Base-by-base conservation (phyloP, 2,797 vertebrate species). In the Argya squamiceps region DNA sequence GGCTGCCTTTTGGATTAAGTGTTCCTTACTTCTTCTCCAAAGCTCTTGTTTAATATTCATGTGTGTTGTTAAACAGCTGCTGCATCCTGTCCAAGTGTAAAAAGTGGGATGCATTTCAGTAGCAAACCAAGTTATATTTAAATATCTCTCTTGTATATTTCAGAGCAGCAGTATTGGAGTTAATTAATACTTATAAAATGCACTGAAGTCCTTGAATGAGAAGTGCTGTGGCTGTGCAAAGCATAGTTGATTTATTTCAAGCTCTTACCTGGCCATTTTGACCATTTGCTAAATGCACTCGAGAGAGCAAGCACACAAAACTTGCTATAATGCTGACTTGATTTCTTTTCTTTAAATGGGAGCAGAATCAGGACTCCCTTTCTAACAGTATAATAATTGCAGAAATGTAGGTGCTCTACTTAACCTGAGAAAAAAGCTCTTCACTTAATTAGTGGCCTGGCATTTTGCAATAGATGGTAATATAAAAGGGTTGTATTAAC, bases 21-120 rank as follows among this genome's bases (percentile, higher is more conserved):
- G 65, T 93, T 92, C 91, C 58, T 85, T 91, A 49, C 29, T 93
- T 67, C 55, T 86, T 86, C 79, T 91, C 50, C 75, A 55, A 71
- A 91, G 50, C 26, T 53, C 71, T 83, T 75, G 34, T 88, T 97
- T 94, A 96, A 86, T 96, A 91, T 95, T 95, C 70, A 92, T 49
- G 29, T 59, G 34, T 86, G 47, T 63, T 85, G 46, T 92, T 92
- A 69, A 88, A 78, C 58, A 93, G 55, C 63, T 91, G 65, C 84
- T 73, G 44, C 73, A 64, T 89, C 62, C 39, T 53, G 15, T 69
- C 89, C 47, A 63, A 86, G 47, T 75, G 17, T 11, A 6, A 67
- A 86, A 77, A 53, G 3, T n/a, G 30, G 58, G 60, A 74, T 63
- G 50, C 55, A 62, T 84, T 92, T 89, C 62, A 73, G 65, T 7